These are phyloP conservation scores for Baronia brevicornis DNA, from an alignment of 2,888 invertebrate species.

Conservation along the genomic window DNA sequence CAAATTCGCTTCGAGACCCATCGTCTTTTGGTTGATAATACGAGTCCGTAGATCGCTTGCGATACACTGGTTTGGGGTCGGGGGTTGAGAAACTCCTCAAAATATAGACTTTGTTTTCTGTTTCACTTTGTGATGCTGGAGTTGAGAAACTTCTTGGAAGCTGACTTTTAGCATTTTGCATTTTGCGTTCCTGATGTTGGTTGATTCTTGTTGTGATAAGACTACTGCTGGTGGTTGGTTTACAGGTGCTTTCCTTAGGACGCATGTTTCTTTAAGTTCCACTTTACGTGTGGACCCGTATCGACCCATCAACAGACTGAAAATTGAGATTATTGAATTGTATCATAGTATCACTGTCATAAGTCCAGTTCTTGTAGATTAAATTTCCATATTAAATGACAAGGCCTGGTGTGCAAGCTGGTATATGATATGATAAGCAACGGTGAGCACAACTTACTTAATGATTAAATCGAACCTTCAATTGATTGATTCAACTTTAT, in stretches of 20 bases:
- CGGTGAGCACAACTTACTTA: constrained; percentile 55
- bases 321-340: constrained; percentile 31
- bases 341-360: constrained; percentile 51
- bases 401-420: constrained; percentile 56
- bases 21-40: constrained; percentile 50
- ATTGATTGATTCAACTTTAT: constrained; percentile 4
- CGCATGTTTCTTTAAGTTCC: constrained; percentile 36
- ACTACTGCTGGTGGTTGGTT: constrained; percentile 45
- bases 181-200: constrained; percentile 54
- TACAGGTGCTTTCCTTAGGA: constrained; percentile 46
- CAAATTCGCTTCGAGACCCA: constrained; percentile 54
- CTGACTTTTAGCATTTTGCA: constrained; percentile 41
- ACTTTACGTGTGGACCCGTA: constrained; percentile 40
- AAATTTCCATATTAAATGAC: constrained; percentile 59
- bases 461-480: constrained; percentile 18
- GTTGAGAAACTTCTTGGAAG: constrained; percentile 63
- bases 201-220: constrained; percentile 55
- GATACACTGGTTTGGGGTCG: constrained; percentile 48
- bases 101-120: constrained; percentile 42
- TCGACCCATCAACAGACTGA: constrained; percentile 44
- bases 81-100: constrained; percentile 61
- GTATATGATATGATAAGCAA: constrained; percentile 67
- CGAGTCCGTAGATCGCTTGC: constrained; percentile 51
- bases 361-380: constrained; percentile 48
- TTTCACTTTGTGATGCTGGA: constrained; percentile 47